A percentile compares a stretch with the other conserved stretches of the same genome.
phyloP scores from a whole-genome alignment of 1,140 invertebrate genomes.

The Helicoverpa armigera region DNA sequence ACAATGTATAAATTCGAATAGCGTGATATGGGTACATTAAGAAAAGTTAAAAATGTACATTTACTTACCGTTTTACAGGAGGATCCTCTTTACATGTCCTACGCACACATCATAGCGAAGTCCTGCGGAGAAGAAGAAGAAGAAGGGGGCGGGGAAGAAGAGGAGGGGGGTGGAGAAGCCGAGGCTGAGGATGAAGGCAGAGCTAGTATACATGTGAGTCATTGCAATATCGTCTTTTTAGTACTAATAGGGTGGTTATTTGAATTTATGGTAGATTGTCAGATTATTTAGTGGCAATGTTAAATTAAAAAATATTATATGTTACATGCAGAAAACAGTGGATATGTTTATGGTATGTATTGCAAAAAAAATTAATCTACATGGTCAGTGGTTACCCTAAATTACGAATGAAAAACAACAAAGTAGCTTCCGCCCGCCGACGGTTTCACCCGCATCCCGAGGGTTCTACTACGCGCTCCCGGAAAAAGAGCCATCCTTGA shows the following conservation, averaged over 20 bases:
- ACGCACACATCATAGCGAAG: conserved; percentile 98
- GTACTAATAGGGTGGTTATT: neutral
- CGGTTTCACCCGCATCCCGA: no score
- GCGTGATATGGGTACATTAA: no score
- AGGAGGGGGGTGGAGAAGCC: conserved; percentile 88
- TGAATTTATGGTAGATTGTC: neutral
- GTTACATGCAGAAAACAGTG: conserved; percentile 82
- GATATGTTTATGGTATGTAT: conserved; percentile 81
- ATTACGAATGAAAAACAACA: no score
- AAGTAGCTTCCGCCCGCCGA: no score
- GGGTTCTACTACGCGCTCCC: no score
- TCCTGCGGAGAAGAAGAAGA: conserved; percentile 99
- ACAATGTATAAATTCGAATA: no score
- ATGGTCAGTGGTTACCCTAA: no score
- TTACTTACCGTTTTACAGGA: conserved; percentile 92
- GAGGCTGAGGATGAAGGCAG: conserved; percentile 93
- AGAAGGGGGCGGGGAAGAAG: conserved; percentile 96
- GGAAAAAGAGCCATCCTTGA: no score
- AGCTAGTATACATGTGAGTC: conserved; percentile 97
- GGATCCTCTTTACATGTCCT: conserved; percentile 98
- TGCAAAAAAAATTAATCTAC: no score
- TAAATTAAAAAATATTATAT: neutral
- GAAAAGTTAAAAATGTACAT: no score
- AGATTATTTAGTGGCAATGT: no score
- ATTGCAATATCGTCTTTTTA: neutral